Percentiles rank a stretch among this genome's conserved stretches.
Conservation (phyloP, 2,113 vertebrate genomes). For the Gambusia affinis region DNA sequence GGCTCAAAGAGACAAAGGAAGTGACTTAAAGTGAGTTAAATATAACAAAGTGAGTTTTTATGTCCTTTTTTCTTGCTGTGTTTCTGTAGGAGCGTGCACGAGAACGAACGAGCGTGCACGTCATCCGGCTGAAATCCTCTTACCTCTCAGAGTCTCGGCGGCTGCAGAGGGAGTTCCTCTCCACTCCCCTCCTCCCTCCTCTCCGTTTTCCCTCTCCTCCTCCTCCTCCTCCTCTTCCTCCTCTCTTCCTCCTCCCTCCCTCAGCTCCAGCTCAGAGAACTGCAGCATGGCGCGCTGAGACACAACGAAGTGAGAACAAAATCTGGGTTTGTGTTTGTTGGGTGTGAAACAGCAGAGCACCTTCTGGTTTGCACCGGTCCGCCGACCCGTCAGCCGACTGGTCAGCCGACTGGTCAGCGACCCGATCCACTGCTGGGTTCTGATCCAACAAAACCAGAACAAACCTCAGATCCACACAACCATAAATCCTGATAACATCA, state of each 20-base stretch:
- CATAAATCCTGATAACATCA: no score
- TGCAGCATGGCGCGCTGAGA: conserved; percentile 92
- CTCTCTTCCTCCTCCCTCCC: conserved; percentile 85
- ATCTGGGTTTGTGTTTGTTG: neutral
- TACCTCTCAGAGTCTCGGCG: conserved; percentile 59
- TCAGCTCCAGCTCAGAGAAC: conserved; percentile 98
- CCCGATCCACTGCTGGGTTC: no score
- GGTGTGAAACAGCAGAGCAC: no score
- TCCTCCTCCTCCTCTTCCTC: neutral
- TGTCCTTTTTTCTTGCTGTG: neutral
- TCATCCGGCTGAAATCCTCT: conserved; percentile 59
- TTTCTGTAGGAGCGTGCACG: conserved; percentile 1
- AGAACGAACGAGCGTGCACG: neutral
- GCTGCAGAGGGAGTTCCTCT: conserved; percentile 37
- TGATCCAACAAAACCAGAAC: no score
- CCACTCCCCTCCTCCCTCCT: conserved; percentile 50
- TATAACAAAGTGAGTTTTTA: conserved; percentile 1
- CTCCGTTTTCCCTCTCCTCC: conserved; percentile 7
- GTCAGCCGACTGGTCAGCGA: no score
- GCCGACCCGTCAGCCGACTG: no score
- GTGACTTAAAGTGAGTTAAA: conserved; percentile 22
- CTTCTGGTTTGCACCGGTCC: no score
- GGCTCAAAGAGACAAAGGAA: conserved; percentile 10
- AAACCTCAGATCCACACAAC: no score
- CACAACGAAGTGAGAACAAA: neutral